These are phyloP conservation scores for Microctonus aethiopoides DNA, from an alignment of 2,888 invertebrate genomes.

Conservation along the genomic window DNA sequence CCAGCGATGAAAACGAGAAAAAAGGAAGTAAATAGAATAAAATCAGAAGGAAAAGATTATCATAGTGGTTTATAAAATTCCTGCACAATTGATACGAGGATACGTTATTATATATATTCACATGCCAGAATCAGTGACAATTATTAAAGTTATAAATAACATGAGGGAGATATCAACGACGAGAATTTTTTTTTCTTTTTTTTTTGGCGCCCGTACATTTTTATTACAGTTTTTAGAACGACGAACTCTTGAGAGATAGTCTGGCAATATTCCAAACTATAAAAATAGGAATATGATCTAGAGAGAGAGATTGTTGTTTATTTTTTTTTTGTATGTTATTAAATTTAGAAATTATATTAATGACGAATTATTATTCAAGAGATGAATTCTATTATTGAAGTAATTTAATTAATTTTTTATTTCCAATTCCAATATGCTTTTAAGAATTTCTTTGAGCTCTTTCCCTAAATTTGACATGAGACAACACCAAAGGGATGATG, in stretches of 20 bases:
- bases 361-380: too few relatives aligned
- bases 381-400: too few relatives aligned
- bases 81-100: not conserved
- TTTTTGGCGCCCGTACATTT: not conserved
- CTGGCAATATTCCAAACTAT: not conserved
- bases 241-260: not conserved
- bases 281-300: not conserved
- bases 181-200: too few relatives aligned
- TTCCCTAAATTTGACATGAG: too few relatives aligned
- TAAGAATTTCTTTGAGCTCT: too few relatives aligned
- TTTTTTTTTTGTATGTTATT: not conserved
- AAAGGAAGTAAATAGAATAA: not conserved
- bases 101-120: not conserved
- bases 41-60: not conserved
- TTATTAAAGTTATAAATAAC: too few relatives aligned
- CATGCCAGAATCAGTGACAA: not conserved
- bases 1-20: not conserved
- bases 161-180: too few relatives aligned
- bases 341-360: not conserved
- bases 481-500: too few relatives aligned
- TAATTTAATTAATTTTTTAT: too few relatives aligned
- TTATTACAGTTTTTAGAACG: not conserved
- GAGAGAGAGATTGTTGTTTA: not conserved
- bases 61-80: not conserved
- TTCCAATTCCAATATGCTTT: too few relatives aligned